Evolutionary conservation across 2,888 invertebrate species (phyloP), one percentile per base, ranked within the genome.

Genomic region (Zonitis immaculata): DNA sequence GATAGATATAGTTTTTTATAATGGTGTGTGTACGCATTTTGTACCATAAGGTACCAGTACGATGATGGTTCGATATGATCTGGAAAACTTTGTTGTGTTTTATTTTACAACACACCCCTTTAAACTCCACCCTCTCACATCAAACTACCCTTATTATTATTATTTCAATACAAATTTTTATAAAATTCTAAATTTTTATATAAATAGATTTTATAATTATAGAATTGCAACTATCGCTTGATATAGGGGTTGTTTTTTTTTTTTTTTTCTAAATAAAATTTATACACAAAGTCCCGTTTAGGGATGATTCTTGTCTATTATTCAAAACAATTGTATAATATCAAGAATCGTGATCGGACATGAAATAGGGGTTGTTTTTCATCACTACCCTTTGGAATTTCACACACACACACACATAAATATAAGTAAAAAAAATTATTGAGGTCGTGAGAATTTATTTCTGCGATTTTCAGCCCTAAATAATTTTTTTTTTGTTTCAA

Each of bases 1-100:
- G 39, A 39, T 39, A 39, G 39, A 18, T 51, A 55, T 55, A 46
- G 51, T 54, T 52, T 51, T 51, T 47, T 49, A 45, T 51, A 54
- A 48, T 66, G 66, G 62, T 68, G 57, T 58, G 65, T 65, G 68
- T 70, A 67, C 70, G 56, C 69, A 69, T 61, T 66, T 59, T 66
- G 70, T 70, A 67, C 70, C 69, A 69, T 54, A 54, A 48, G 61
- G 57, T 61, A 61, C 56, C 56, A 52, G 55, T 52, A 49, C 49
- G 55, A 55, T 55, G n/a, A 49, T 52, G 49, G 56, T 42, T 56
- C 56, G 56, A 56, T 56, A 56, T 52, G 42, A 56, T 56, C 56
- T 56, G 55, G 54, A 54, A 51, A 55, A 48, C 20, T 54, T 54
- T 44, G n/a, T n/a, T n/a, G 46, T 43, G 51, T 54, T 54, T 54